Percentiles rank a stretch among this genome's conserved stretches.
Evolutionary conservation across 2,113 vertebrate genomes (phyloP).

Genomic region (Balaeniceps rex): DNA sequence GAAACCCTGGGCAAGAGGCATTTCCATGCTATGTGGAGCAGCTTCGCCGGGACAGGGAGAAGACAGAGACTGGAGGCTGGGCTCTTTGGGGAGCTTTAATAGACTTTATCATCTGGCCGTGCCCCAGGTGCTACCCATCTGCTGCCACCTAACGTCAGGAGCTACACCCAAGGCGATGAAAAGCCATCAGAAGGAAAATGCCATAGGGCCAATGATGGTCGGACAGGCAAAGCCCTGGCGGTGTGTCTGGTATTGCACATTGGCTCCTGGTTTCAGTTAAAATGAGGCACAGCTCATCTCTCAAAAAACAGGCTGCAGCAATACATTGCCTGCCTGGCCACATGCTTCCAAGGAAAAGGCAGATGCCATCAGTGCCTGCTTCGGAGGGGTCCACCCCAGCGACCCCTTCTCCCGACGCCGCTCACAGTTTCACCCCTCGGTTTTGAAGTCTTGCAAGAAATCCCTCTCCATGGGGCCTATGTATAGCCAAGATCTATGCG

Average conservation of each 20-base stretch:
- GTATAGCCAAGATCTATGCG: accelerated
- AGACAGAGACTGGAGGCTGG: too few relatives aligned
- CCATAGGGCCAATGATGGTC: not conserved
- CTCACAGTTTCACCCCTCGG: not conserved
- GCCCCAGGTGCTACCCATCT: not conserved
- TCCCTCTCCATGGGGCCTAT: not conserved
- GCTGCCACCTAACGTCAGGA: not conserved
- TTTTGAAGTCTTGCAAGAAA: not conserved
- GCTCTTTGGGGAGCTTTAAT: not conserved
- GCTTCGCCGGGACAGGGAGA: not conserved
- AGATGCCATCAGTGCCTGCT: not conserved
- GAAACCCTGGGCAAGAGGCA: not conserved
- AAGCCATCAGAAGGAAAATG: not conserved
- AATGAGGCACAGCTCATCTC: accelerated
- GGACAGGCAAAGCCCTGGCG: not conserved
- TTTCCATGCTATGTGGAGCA: accelerated
- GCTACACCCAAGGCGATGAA: not conserved
- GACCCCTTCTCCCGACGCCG: accelerated
- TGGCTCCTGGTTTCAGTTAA: not conserved
- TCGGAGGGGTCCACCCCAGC: not conserved
- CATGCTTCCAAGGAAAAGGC: not conserved
- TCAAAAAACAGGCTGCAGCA: not conserved
- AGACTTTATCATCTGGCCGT: accelerated
- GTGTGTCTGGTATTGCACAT: accelerated
- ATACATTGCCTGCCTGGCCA: too few relatives aligned